These are phyloP conservation scores for Austrolebias charrua DNA, from an alignment of 2,797 vertebrate species.

Conservation along the genomic window DNA sequence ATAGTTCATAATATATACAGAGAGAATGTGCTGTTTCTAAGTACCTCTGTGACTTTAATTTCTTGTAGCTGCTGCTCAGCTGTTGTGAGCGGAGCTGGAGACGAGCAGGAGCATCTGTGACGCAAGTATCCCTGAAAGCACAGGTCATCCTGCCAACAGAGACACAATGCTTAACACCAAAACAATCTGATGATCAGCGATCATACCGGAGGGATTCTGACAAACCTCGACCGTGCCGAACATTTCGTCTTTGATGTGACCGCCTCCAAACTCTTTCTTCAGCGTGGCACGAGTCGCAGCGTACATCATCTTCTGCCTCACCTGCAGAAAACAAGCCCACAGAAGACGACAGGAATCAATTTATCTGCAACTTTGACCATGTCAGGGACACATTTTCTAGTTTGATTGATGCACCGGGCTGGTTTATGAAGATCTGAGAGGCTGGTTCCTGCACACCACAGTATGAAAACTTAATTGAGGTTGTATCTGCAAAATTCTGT, in stretches of 20 bases:
- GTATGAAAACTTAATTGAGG: neutral
- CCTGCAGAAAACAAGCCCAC: constrained; percentile 69
- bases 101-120: constrained; percentile 86
- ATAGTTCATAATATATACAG: neutral
- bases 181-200: neutral
- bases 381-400: neutral
- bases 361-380: neutral
- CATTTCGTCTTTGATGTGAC: constrained; percentile 95
- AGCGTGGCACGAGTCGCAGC: constrained; percentile 96
- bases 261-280: constrained; percentile 98
- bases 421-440: neutral
- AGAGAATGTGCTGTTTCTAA: neutral
- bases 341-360: neutral
- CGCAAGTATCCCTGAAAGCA: constrained; percentile 92
- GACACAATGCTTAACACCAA: neutral
- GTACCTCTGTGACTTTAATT: constrained; percentile 94
- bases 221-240: constrained; percentile 93
- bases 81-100: constrained; percentile 88
- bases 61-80: constrained; percentile 93
- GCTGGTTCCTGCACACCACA: neutral
- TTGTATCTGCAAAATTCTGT: neutral
- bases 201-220: neutral
- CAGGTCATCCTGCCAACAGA: constrained; percentile 86
- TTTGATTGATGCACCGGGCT: neutral
- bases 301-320: constrained; percentile 98